Base-by-base conservation (phyloP, 2,888 invertebrate genomes). In the Caenorhabditis sulstoni region DNA sequence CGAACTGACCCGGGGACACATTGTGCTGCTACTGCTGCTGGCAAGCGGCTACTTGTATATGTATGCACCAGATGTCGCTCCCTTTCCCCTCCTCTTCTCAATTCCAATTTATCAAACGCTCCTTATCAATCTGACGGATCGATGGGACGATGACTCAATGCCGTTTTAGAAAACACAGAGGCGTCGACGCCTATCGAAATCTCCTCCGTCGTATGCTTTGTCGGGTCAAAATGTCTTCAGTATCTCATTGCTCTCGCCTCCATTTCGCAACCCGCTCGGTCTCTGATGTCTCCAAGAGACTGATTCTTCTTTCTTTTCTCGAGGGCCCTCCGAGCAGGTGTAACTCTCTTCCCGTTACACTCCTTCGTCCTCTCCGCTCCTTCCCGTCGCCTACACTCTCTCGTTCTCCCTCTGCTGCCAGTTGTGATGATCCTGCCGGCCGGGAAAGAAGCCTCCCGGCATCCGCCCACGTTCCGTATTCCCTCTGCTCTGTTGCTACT, bases 21-120 rank as follows among this genome's bases (percentile, higher is more conserved):
- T 61, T 61, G 61, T 61, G 61, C 55, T 52, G 52, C 55, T 55
- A 37, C 44, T 44, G 23, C 20, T 37, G 29, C 35, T 37, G 29
- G 18, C 23, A 23, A 50, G 52, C 45, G 55, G 41, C 12, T 65
- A 64, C 71, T 71, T 57, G 71, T 71, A 71, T 71, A 71, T 71
- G 71, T 71, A 71, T 71, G 71, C 71, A 71, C 71, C 71, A 71
- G 71, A 71, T 71, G 71, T 64, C 67, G 14, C 7, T 18, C 18
- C n/a, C 29, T n/a, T 57, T 37, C 41, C 23, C 22, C n/a, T 50
- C 53, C 47, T 49, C 47, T 35, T 22, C 23, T 41, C 12, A 44
- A 44, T 66, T 49, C 47, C 52, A 59, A 50, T 53, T n/a, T n/a
- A 50, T 58, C 35, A 62, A 50, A 71, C 29, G 29, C 29, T 64